Percentiles rank a stretch among this genome's conserved stretches.
phyloP scores from a whole-genome alignment of 2,888 invertebrate genomes.

The Nomada goodeniana region DNA sequence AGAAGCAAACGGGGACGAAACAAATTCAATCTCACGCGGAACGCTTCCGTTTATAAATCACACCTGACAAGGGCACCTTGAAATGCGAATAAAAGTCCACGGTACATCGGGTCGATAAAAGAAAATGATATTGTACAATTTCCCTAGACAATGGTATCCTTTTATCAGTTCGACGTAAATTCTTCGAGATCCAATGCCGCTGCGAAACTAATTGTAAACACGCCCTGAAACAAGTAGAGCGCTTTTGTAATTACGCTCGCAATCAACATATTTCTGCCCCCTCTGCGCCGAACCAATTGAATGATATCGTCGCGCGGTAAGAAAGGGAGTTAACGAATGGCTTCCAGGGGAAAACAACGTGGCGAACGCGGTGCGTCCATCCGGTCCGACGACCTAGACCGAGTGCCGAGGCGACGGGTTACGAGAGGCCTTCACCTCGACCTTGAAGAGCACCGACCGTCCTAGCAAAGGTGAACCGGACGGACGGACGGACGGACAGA shows the following conservation, averaged over 20 bases:
- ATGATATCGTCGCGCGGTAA: neutral
- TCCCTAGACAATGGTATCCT: too few species aligned
- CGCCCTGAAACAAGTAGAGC: too few species aligned
- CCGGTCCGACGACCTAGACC: constrained; percentile 68
- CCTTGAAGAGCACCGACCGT: constrained; percentile 79
- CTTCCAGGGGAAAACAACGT: constrained; percentile 6
- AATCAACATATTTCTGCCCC: too few species aligned
- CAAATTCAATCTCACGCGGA: neutral
- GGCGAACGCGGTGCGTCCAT: constrained; percentile 49
- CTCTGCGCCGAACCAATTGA: neutral
- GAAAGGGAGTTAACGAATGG: neutral
- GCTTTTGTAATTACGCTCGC: too few species aligned
- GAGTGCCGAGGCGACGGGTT: constrained; percentile 70
- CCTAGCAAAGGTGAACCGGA: constrained; percentile 78
- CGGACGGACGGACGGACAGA: constrained; percentile 58
- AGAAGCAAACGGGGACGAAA: neutral
- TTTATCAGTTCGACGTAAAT: too few species aligned
- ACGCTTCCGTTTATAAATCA: constrained; percentile 6
- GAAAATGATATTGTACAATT: too few species aligned
- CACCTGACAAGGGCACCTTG: neutral
- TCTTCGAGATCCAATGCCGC: too few species aligned
- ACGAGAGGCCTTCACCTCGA: constrained; percentile 77
- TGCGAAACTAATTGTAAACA: too few species aligned
- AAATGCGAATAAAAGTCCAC: neutral
- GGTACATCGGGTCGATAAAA: neutral